A percentile compares a stretch with the other conserved stretches of the same genome.
phyloP scores from a whole-genome alignment of 2,797 vertebrate species.

The Diplodus sargus region DNA sequence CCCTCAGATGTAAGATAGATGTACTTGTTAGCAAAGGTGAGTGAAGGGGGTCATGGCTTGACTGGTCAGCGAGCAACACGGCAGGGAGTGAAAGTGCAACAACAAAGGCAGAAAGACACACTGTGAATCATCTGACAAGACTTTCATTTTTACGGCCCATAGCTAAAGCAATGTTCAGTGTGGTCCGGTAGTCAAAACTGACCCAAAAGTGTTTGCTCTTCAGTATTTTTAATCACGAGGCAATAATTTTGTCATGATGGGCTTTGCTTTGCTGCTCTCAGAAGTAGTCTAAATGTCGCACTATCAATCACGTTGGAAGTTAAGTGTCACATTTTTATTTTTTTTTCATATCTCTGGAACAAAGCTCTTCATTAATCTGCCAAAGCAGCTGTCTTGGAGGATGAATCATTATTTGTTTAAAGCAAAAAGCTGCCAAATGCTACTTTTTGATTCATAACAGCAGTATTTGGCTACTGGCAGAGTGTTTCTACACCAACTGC shows the following conservation, averaged over 20 bases:
- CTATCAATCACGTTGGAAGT: conserved; percentile 32
- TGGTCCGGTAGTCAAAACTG: conserved; percentile 4
- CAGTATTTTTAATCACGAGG: not conserved
- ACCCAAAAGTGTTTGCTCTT: not conserved
- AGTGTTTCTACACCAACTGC: conserved; percentile 10
- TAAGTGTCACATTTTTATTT: not conserved
- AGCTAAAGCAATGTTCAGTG: conserved; percentile 15
- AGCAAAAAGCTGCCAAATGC: conserved; percentile 40
- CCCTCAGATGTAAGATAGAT: conserved; percentile 77
- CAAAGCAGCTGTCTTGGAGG: conserved; percentile 32
- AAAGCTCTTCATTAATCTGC: conserved; percentile 41
- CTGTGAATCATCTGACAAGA: conserved; percentile 29
- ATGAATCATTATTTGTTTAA: conserved; percentile 52
- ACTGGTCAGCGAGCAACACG: conserved; percentile 62
- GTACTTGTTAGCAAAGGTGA: conserved; percentile 78
- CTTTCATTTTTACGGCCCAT: conserved; percentile 30
- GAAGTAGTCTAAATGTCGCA: conserved; percentile 1
- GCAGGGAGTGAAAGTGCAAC: conserved; percentile 58
- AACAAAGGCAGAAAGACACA: conserved; percentile 64
- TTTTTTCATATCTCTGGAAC: conserved; percentile 34
- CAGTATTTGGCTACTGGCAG: conserved; percentile 26
- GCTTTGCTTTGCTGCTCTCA: not conserved
- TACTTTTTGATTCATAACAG: conserved; percentile 41
- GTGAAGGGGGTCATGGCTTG: conserved; percentile 70
- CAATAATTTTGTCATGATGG: conserved; percentile 5